These are phyloP conservation scores for Cyphomyrus plagiostoma DNA, from an alignment of 2,113 vertebrate species.

Conservation along the genomic window DNA sequence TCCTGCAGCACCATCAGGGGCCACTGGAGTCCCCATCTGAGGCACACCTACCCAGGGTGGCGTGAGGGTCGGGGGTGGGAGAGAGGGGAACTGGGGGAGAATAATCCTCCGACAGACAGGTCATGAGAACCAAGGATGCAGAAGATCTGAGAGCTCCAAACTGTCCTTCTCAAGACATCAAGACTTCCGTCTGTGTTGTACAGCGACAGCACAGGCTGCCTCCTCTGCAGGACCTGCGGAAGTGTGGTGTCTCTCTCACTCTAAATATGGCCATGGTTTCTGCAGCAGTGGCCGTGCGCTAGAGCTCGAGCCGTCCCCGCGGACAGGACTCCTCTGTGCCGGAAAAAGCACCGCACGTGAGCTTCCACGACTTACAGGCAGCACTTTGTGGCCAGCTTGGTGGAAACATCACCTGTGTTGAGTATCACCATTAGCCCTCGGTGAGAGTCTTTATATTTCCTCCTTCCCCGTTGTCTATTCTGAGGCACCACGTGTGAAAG, in stretches of 20 bases:
- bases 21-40: slow-evolving; percentile 14
- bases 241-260: slow-evolving; percentile 23
- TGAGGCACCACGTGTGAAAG: slow-evolving; percentile 17
- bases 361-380: not conserved
- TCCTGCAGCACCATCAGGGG: slow-evolving; percentile 17
- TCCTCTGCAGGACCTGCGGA: not conserved
- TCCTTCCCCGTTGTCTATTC: slow-evolving; percentile 13
- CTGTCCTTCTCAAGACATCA: not conserved
- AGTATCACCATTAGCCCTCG: not conserved
- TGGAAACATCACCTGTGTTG: not conserved
- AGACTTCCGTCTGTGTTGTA: not conserved
- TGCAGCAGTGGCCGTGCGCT: slow-evolving; percentile 34
- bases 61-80: not conserved
- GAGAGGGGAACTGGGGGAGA: not conserved
- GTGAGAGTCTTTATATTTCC: slow-evolving; percentile 5
- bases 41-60: not conserved
- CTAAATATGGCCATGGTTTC: slow-evolving; percentile 61
- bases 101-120: not conserved
- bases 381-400: not conserved
- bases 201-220: not conserved
- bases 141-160: not conserved
- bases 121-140: not conserved
- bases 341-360: slow-evolving; percentile 3
- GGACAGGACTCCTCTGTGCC: slow-evolving; percentile 14
- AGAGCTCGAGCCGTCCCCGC: slow-evolving; percentile 22